These are phyloP conservation scores for Ophion slaviceki DNA, from an alignment of 2,888 invertebrate species.

Conservation along the genomic window DNA sequence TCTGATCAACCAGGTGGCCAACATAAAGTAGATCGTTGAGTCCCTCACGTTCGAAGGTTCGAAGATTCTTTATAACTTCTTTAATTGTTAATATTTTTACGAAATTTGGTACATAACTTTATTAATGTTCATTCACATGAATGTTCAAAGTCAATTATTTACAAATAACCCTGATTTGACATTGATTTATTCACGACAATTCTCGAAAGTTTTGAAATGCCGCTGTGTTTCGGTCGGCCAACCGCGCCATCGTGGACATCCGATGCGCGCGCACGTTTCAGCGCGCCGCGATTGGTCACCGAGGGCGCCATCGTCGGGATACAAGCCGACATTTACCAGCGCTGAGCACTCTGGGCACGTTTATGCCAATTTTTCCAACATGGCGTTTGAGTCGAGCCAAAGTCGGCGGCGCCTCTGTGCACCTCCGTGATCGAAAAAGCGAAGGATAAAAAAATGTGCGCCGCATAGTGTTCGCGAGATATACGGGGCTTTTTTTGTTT, in stretches of 20 bases:
- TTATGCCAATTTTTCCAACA: constrained; percentile 80
- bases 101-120: too few species aligned
- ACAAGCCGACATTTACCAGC: constrained; percentile 74
- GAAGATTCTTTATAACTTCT: too few species aligned
- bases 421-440: constrained; percentile 69
- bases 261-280: constrained; percentile 64
- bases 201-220: constrained; percentile 52
- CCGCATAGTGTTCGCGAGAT: constrained; percentile 74
- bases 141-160: too few species aligned
- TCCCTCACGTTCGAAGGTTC: too few species aligned
- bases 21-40: too few species aligned
- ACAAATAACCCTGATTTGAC: too few species aligned
- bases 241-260: constrained; percentile 50
- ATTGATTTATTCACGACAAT: too few species aligned
- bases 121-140: too few species aligned
- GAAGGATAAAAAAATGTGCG: constrained; percentile 75
- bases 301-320: constrained; percentile 69
- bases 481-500: constrained; percentile 56
- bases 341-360: constrained; percentile 74
- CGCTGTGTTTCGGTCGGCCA: constrained; percentile 48
- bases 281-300: constrained; percentile 70
- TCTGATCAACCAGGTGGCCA: too few species aligned
- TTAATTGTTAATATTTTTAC: too few species aligned
- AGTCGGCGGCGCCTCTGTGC: constrained; percentile 79
- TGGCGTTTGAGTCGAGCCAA: constrained; percentile 81